These are phyloP conservation scores for Palythoa caribaeorum DNA, from an alignment of 92 coral and sea anemone genomes.

Conservation along the genomic window DNA sequence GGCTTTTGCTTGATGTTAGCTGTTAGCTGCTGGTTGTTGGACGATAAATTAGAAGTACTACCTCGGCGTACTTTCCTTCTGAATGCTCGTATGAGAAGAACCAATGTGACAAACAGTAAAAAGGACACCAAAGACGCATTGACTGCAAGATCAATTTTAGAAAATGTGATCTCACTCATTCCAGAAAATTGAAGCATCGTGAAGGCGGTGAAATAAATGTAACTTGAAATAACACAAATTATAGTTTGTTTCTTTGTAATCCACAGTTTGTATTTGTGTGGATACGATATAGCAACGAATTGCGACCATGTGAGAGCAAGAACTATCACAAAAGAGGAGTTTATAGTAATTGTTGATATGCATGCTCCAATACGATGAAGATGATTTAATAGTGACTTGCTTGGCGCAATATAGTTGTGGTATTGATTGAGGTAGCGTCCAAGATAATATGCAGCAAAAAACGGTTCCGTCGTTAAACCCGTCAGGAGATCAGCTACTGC, in stretches of 20 bases:
- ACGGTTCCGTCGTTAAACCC: slow-evolving; percentile 81
- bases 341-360: slow-evolving; percentile 81
- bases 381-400: background rate
- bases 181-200: slow-evolving; percentile 67
- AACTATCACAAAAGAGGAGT: slow-evolving; percentile 83
- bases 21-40: background rate
- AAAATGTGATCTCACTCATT: slow-evolving; percentile 61
- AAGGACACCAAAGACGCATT: slow-evolving; percentile 77
- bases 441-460: slow-evolving; percentile 75
- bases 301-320: slow-evolving; percentile 81
- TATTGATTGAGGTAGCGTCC: slow-evolving; percentile 43
- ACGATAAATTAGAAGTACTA: background rate
- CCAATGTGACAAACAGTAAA: slow-evolving; percentile 59
- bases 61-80: slow-evolving; percentile 53
- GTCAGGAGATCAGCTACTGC: slow-evolving; percentile 84
- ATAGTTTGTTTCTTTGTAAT: slow-evolving; percentile 67
- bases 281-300: slow-evolving; percentile 80
- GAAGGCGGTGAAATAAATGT: slow-evolving; percentile 75
- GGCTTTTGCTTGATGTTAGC: background rate
- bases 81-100: slow-evolving; percentile 71
- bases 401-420: slow-evolving; percentile 9
- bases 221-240: slow-evolving; percentile 64
- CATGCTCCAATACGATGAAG: slow-evolving; percentile 71
- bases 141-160: slow-evolving; percentile 71
- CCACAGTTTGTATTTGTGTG: slow-evolving; percentile 72